Evolutionary conservation across 2,797 vertebrate genomes (phyloP).

Genomic region (Lacerta agilis): DNA sequence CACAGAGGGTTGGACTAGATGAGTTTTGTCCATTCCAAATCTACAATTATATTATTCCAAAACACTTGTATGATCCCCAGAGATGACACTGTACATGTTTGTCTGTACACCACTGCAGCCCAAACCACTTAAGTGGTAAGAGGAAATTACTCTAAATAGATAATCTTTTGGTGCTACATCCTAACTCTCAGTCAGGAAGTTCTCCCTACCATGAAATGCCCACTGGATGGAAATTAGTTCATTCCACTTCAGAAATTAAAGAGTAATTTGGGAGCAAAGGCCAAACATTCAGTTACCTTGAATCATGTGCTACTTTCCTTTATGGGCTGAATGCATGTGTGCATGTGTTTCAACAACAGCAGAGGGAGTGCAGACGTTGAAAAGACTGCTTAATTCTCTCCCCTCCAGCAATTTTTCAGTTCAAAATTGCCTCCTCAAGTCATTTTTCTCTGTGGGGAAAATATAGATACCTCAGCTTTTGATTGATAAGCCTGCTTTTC

Average conservation of each 20-base stretch:
- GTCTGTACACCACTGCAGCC: background rate
- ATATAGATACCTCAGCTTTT: background rate
- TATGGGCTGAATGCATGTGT: background rate
- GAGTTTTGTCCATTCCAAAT: no score
- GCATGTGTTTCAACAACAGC: background rate
- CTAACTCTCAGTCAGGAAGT: background rate
- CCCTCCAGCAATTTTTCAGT: background rate
- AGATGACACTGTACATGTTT: background rate
- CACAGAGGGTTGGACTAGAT: no score
- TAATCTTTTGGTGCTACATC: background rate
- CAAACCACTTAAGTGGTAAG: background rate
- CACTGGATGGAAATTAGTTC: background rate
- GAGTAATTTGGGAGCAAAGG: background rate
- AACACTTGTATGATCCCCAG: background rate
- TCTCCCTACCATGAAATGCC: background rate
- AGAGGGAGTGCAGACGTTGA: no score
- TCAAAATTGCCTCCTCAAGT: background rate
- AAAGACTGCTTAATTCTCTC: background rate
- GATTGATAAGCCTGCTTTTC: background rate
- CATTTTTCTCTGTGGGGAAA: background rate
- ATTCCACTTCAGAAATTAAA: background rate
- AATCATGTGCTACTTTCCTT: background rate
- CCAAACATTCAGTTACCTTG: background rate
- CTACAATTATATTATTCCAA: no score
- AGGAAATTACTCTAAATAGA: background rate